phyloP scores from a whole-genome alignment of 2,888 invertebrate genomes.

The Epsilonema sp. region DNA sequence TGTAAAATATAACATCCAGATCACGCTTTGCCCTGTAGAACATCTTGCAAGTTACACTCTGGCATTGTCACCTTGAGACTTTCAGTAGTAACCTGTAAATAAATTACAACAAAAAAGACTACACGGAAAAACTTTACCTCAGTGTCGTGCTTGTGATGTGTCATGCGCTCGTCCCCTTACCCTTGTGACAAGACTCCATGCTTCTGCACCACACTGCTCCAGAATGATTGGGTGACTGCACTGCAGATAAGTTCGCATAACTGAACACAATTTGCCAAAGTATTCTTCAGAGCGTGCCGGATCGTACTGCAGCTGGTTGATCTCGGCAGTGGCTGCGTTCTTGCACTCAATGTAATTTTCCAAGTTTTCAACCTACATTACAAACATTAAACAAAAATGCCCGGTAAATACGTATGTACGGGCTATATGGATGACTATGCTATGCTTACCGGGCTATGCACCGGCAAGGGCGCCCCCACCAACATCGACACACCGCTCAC shows the following conservation, averaged over 20 bases:
- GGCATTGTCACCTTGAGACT: constrained; percentile 19
- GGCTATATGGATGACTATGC: no score
- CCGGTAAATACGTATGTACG: neutral
- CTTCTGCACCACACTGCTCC: constrained; percentile 19
- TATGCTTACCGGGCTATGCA: no score
- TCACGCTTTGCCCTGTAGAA: no score
- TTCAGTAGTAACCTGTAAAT: constrained; percentile 19
- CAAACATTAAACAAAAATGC: no score
- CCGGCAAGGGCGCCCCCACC: no score
- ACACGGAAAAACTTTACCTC: constrained; percentile 1
- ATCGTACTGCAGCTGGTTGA: constrained; percentile 12
- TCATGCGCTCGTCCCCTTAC: neutral
- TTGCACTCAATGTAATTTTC: constrained; percentile 21
- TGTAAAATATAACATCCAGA: no score
- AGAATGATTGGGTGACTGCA: constrained; percentile 24
- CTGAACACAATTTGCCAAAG: constrained; percentile 18
- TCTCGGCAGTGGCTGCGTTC: constrained; percentile 19
- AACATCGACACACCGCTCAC: no score
- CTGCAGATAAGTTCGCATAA: constrained; percentile 24
- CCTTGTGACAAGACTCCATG: constrained; percentile 23
- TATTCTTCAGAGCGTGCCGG: constrained; percentile 14
- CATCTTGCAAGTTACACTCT: no score
- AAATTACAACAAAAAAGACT: no score
- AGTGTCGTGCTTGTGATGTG: neutral
- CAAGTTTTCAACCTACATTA: constrained; percentile 18